phyloP scores from a whole-genome alignment of 2,888 invertebrate genomes.

The Pammene aurita region DNA sequence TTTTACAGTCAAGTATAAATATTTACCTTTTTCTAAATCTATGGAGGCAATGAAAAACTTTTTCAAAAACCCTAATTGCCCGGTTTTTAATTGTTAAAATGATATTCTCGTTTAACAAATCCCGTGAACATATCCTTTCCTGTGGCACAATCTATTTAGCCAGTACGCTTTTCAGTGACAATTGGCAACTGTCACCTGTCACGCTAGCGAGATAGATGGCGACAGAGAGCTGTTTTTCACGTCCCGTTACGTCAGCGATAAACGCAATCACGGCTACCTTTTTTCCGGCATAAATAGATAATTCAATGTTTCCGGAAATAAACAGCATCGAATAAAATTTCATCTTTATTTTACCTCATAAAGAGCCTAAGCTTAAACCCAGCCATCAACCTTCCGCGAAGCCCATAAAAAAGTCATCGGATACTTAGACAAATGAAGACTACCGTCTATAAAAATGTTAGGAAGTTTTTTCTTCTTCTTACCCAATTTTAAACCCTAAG shows the following conservation, averaged over 20 bases:
- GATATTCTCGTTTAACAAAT: too few species aligned
- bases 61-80: too few species aligned
- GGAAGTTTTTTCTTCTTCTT: background rate
- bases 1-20: too few species aligned
- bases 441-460: background rate
- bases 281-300: conserved; percentile 10
- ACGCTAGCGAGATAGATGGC: background rate
- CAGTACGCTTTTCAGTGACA: background rate
- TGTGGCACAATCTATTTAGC: background rate
- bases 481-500: background rate
- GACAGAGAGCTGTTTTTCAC: background rate
- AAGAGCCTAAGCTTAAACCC: conserved; percentile 14
- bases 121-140: background rate
- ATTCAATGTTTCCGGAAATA: background rate
- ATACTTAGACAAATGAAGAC: conserved; percentile 8
- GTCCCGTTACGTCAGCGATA: background rate
- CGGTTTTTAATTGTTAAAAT: too few species aligned
- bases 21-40: too few species aligned
- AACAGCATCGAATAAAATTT: conserved; percentile 20
- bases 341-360: conserved; percentile 30
- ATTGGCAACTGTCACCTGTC: conserved; percentile 3
- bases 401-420: conserved; percentile 25
- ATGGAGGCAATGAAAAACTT: too few species aligned
- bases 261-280: background rate
- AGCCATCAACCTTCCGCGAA: conserved; percentile 10